phyloP scores from a whole-genome alignment of 2,797 vertebrate genomes.

The Sylvilagus floridanus region DNA sequence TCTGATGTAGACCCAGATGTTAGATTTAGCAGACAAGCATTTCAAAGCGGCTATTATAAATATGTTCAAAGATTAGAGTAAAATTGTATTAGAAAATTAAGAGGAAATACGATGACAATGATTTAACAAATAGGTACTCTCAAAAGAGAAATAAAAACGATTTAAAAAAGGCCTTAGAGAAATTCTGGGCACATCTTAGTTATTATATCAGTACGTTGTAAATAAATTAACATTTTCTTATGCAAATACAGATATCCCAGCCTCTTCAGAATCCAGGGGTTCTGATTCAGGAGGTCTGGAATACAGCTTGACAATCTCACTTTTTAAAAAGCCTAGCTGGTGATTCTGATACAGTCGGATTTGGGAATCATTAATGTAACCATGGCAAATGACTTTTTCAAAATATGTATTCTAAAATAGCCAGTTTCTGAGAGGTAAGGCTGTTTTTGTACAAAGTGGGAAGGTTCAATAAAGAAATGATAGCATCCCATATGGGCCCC shows the following conservation, averaged over 20 bases:
- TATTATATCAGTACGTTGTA: constrained; percentile 17
- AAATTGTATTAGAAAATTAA: constrained; percentile 67
- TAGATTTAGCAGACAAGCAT: constrained; percentile 57
- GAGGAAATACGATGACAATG: constrained; percentile 47
- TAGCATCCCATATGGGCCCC: too few species aligned
- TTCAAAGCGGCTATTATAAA: constrained; percentile 57
- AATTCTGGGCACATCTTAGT: constrained; percentile 26
- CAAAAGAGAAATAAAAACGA: constrained; percentile 56
- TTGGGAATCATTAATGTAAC: not conserved
- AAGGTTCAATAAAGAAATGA: not conserved
- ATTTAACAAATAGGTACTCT: constrained; percentile 55
- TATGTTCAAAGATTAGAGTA: constrained; percentile 65
- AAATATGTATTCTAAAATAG: not conserved
- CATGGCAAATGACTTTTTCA: not conserved
- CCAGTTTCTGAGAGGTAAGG: not conserved
- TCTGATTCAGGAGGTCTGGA: not conserved
- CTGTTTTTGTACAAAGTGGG: not conserved
- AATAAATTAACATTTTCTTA: not conserved
- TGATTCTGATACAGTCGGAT: not conserved
- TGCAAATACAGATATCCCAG: not conserved
- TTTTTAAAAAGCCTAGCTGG: not conserved
- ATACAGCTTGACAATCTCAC: not conserved
- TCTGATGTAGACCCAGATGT: not conserved
- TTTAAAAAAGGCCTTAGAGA: constrained; percentile 59
- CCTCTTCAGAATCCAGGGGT: not conserved